These are phyloP conservation scores for Botia almorhae DNA, from an alignment of 2,797 vertebrate genomes.

Conservation along the genomic window DNA sequence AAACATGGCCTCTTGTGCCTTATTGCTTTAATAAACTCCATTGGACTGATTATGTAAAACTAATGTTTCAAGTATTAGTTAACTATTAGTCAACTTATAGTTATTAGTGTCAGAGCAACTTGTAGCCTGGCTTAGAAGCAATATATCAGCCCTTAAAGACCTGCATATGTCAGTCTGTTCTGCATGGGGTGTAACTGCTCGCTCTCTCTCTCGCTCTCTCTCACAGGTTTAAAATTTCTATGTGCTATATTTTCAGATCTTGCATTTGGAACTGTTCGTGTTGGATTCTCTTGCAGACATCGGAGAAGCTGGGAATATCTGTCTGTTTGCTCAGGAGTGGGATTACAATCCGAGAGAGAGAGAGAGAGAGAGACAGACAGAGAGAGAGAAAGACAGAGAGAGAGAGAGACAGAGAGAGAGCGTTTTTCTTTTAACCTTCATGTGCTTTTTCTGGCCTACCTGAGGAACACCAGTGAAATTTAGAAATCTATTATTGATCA, in stretches of 20 bases:
- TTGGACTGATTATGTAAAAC: background rate
- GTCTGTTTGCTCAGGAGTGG: conserved; percentile 13
- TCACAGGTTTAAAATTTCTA: background rate
- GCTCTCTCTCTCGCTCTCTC: conserved; percentile 11
- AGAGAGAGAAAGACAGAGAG: too few species aligned
- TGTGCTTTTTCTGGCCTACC: background rate
- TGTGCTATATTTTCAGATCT: background rate
- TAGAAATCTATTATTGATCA: conserved; percentile 2
- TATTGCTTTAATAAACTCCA: too few species aligned
- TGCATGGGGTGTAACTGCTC: background rate
- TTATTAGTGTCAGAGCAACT: background rate
- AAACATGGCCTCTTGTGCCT: too few species aligned
- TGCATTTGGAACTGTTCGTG: conserved; percentile 9
- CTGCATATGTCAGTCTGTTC: background rate
- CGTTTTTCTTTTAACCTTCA: background rate
- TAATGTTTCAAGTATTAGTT: background rate
- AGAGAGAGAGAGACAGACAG: too few species aligned
- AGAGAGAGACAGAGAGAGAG: background rate
- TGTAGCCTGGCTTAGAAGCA: conserved; percentile 3
- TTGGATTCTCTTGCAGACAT: conserved; percentile 32
- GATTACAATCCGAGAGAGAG: conserved; percentile 12
- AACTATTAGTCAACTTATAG: background rate
- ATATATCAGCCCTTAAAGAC: conserved; percentile 3
- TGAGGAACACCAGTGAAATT: background rate
- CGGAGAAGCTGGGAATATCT: conserved; percentile 36